Evolutionary conservation across 2,797 vertebrate species (phyloP).

Genomic region (Saxicola maurus): DNA sequence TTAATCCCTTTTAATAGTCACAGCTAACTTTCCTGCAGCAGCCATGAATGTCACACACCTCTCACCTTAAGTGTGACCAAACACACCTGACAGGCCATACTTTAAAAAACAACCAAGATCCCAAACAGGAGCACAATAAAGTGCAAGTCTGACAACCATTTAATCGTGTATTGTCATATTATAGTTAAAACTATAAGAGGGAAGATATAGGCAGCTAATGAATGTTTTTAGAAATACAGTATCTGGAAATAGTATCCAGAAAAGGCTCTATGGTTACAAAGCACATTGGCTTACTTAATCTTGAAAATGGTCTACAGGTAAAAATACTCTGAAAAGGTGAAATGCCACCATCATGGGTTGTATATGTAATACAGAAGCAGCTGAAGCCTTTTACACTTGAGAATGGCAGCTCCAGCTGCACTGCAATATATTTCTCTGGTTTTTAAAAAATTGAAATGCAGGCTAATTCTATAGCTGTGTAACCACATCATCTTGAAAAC

Average conservation of each 20-base stretch:
- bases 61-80: background rate
- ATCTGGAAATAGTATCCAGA: background rate
- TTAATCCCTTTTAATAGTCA: background rate
- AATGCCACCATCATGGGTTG: background rate
- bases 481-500: background rate
- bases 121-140: background rate
- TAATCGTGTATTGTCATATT: fast-evolving
- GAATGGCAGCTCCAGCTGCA: background rate
- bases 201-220: background rate
- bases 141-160: background rate
- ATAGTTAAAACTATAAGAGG: background rate
- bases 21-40: background rate
- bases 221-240: background rate
- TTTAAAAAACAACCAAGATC: background rate
- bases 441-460: background rate
- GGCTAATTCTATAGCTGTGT: background rate
- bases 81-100: background rate
- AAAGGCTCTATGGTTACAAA: background rate
- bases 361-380: background rate
- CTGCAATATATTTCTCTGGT: background rate
- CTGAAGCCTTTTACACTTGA: background rate
- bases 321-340: background rate
- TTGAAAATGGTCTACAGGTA: background rate
- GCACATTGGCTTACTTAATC: background rate
- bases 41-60: fast-evolving